These are phyloP conservation scores for Rhincodon typus DNA, from an alignment of 2,797 vertebrate species.

Conservation along the genomic window DNA sequence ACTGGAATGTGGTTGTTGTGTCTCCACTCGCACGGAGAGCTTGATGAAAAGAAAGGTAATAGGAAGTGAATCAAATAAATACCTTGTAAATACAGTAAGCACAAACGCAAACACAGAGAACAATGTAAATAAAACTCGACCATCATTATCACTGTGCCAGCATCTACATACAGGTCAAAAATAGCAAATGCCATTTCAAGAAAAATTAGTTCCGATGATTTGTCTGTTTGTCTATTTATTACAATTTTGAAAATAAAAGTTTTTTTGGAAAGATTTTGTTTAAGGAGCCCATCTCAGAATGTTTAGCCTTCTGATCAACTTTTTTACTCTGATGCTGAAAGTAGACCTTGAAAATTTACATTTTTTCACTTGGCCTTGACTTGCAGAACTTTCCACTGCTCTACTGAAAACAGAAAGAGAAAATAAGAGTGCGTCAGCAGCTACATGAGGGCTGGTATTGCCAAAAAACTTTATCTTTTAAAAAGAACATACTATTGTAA, in stretches of 20 bases:
- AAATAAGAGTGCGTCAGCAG: not conserved
- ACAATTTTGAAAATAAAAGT: not conserved
- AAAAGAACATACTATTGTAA: not conserved
- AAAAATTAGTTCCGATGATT: not conserved
- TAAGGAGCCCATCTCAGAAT: not conserved
- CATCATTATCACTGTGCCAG: not conserved
- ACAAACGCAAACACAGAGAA: not conserved
- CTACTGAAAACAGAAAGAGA: not conserved
- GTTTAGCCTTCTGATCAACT: not conserved
- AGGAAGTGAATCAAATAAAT: slow-evolving; percentile 16
- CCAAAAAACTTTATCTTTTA: not conserved
- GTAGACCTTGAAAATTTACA: not conserved
- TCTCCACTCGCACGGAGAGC: not conserved
- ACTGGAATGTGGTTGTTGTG: slow-evolving; percentile 2
- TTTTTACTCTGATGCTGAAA: not conserved
- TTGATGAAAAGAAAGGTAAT: not conserved
- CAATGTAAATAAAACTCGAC: not conserved
- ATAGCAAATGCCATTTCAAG: not conserved
- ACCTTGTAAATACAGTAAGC: slow-evolving; percentile 20
- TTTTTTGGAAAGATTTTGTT: not conserved
- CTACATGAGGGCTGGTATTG: not conserved
- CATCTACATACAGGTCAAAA: not conserved
- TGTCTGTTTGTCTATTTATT: not conserved
- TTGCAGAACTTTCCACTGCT: not conserved
- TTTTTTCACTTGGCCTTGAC: not conserved